Percentiles rank a stretch among this genome's conserved stretches.
These are phyloP conservation scores for Bucorvus abyssinicus DNA, from an alignment of 2,797 vertebrate genomes.

Conservation along the genomic window DNA sequence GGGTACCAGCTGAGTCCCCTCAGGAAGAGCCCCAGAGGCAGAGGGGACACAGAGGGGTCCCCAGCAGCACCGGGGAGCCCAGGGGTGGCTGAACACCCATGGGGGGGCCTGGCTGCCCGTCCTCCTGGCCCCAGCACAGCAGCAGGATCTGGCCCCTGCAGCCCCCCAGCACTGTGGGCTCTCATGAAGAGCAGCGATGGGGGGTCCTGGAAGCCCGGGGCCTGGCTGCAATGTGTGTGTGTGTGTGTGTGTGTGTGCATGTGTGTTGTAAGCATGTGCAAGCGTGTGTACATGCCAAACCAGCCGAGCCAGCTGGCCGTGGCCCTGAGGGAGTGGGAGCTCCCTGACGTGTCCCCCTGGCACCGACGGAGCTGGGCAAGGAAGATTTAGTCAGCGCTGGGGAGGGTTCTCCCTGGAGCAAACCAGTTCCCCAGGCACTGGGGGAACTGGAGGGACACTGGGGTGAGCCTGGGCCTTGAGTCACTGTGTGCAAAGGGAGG, in stretches of 20 bases:
- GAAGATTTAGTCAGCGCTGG: neutral
- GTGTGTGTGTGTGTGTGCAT: neutral
- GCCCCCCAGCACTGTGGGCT: neutral
- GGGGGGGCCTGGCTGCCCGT: fast-evolving
- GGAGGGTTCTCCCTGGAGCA: neutral
- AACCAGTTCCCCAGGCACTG: neutral
- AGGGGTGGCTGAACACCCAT: neutral
- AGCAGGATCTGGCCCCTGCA: fast-evolving
- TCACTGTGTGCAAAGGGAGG: slow-evolving; percentile 9
- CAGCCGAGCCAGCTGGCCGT: neutral
- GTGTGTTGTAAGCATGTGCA: neutral
- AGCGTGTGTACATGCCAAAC: neutral
- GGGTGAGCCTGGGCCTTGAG: neutral
- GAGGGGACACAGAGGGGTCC: neutral
- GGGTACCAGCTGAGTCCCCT: neutral
- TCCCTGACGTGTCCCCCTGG: neutral
- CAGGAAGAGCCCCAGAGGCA: neutral
- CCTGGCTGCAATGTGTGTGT: neutral
- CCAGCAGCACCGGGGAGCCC: neutral
- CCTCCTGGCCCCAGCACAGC: fast-evolving
- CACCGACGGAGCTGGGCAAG: neutral
- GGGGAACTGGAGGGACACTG: neutral
- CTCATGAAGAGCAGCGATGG: fast-evolving
- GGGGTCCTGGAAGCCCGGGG: neutral
- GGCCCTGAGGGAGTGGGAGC: neutral